Percentiles rank a stretch among this genome's conserved stretches.
Conservation (phyloP, 2,888 invertebrate genomes). For the Lasioglossum malachurum region DNA sequence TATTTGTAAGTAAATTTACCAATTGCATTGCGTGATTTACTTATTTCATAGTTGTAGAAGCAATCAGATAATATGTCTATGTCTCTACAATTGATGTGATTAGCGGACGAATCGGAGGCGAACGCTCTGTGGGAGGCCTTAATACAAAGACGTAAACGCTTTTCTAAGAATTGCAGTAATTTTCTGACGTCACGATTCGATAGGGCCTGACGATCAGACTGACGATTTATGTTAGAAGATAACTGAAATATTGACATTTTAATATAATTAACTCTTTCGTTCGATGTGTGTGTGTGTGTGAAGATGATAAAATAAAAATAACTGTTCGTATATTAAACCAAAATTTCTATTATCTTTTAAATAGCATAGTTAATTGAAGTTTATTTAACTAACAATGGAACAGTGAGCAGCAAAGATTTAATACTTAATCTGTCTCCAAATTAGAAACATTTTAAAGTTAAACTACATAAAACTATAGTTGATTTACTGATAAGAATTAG, state of each 20-base stretch:
- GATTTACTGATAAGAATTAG: neutral
- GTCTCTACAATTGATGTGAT: constrained; percentile 34
- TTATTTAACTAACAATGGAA: neutral
- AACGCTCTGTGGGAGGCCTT: constrained; percentile 54
- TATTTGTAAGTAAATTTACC: constrained; percentile 73
- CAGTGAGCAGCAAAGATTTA: neutral
- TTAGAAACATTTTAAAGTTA: neutral
- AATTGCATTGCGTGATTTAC: neutral
- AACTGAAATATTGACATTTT: constrained; percentile 7
- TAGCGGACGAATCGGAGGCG: constrained; percentile 39
- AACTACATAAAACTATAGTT: neutral
- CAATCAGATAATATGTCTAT: constrained; percentile 17
- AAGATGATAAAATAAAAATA: neutral
- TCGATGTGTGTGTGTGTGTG: neutral
- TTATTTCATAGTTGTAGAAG: neutral
- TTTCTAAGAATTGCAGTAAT: constrained; percentile 53
- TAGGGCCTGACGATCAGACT: neutral
- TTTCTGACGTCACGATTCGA: constrained; percentile 20
- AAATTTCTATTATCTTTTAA: neutral
- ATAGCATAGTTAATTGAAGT: neutral
- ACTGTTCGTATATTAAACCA: neutral
- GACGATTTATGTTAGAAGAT: constrained; percentile 17
- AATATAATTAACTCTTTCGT: neutral
- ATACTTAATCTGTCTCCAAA: neutral
- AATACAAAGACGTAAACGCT: constrained; percentile 31